A percentile compares a stretch with the other conserved stretches of the same genome.
These are phyloP conservation scores for Pedetes capensis DNA, from an alignment of 2,113 vertebrate species.

Conservation along the genomic window DNA sequence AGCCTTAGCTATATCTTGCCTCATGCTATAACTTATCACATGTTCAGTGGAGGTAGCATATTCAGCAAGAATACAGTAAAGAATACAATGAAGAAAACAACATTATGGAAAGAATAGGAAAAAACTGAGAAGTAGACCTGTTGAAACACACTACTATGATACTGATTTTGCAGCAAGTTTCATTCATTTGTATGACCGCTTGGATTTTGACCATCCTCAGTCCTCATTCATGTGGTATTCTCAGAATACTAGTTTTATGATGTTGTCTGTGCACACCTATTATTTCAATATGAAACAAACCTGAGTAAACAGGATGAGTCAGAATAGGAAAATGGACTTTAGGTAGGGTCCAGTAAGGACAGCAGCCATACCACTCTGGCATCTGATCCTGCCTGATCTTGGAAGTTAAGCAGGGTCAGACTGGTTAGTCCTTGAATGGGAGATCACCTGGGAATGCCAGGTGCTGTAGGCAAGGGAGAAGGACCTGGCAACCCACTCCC, in stretches of 20 bases:
- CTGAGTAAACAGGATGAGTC: not conserved
- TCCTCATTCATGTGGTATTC: not conserved
- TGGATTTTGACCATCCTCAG: not conserved
- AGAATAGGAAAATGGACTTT: not conserved
- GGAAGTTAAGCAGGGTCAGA: too few species aligned
- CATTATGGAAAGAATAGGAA: not conserved
- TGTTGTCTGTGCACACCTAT: not conserved
- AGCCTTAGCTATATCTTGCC: not conserved
- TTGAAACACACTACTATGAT: not conserved
- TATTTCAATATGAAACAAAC: not conserved
- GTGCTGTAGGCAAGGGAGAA: too few species aligned
- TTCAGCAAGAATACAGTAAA: not conserved
- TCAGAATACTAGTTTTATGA: not conserved
- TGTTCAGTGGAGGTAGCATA: not conserved
- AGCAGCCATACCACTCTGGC: too few species aligned
- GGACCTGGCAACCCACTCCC: too few species aligned
- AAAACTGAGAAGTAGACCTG: not conserved
- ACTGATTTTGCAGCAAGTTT: not conserved
- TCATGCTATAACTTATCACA: not conserved
- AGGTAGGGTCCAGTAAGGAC: not conserved
- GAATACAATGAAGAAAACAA: not conserved
- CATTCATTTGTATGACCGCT: not conserved
- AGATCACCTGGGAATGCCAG: too few species aligned
- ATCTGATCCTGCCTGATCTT: too few species aligned
- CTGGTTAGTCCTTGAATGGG: too few species aligned